A percentile compares a stretch with the other conserved stretches of the same genome.
phyloP scores from a whole-genome alignment of 2,888 invertebrate species.

The Parnassius smintheus region DNA sequence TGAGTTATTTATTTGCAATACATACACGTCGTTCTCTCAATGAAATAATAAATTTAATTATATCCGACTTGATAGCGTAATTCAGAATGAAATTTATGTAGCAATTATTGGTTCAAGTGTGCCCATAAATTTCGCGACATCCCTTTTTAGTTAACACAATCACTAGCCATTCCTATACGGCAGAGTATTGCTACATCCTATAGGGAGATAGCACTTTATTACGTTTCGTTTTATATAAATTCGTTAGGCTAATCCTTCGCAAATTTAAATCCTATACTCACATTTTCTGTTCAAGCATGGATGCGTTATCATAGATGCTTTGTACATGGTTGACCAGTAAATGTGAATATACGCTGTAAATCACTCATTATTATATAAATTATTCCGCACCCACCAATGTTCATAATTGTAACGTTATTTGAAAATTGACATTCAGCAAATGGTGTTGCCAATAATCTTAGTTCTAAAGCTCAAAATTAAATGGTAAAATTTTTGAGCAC shows the following conservation, averaged over 20 bases:
- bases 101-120: slow-evolving; percentile 19
- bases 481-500: slow-evolving; percentile 33
- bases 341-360: slow-evolving; percentile 18
- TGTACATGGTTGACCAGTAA: slow-evolving; percentile 18
- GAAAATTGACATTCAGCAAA: slow-evolving; percentile 16
- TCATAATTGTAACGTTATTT: slow-evolving; percentile 28
- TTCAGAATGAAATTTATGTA: slow-evolving; percentile 16
- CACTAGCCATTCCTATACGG: slow-evolving; percentile 3
- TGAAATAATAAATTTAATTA: neutral
- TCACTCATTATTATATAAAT: slow-evolving; percentile 23
- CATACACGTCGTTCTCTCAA: neutral
- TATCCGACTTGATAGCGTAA: neutral
- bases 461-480: slow-evolving; percentile 40
- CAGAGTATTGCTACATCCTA: slow-evolving; percentile 16
- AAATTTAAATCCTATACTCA: neutral
- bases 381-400: slow-evolving; percentile 24
- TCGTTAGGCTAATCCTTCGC: slow-evolving; percentile 12
- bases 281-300: no score
- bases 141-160: slow-evolving; percentile 25
- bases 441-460: slow-evolving; percentile 5
- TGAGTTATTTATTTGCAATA: neutral
- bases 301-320: neutral
- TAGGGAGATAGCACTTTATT: slow-evolving; percentile 14
- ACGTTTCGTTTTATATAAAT: slow-evolving; percentile 18
- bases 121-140: slow-evolving; percentile 19